Conservation (phyloP, 2,888 invertebrate species). For the Osmoderma eremita region DNA sequence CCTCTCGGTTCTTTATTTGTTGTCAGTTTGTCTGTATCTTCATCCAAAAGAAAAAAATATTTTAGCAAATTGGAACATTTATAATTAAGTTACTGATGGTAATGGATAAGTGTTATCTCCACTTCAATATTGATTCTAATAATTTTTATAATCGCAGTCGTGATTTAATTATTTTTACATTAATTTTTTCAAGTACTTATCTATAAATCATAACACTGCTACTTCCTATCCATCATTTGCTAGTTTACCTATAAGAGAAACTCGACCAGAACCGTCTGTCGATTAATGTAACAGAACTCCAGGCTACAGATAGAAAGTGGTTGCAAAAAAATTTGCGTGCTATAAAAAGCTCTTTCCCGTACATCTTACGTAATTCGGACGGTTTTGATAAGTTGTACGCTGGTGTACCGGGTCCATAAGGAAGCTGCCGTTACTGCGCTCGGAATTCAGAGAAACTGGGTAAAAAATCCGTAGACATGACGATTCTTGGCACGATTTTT, state of each 20-base stretch:
- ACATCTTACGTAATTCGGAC: conserved; percentile 15
- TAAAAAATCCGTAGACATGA: conserved; percentile 22
- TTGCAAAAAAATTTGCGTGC: conserved; percentile 26
- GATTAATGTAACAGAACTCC: not conserved
- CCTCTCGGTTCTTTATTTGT: too few relatives aligned
- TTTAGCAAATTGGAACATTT: too few relatives aligned
- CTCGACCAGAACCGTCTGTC: not conserved
- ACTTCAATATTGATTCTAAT: too few relatives aligned
- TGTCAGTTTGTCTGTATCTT: too few relatives aligned
- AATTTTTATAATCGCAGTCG: too few relatives aligned
- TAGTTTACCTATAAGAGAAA: conserved; percentile 3
- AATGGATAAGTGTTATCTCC: too few relatives aligned
- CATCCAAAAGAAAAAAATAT: too few relatives aligned
- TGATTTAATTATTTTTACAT: too few relatives aligned
- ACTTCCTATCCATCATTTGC: too few relatives aligned
- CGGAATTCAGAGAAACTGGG: conserved; percentile 20
- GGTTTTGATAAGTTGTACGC: conserved; percentile 1
- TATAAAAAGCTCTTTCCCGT: conserved; percentile 31
- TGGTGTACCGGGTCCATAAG: not conserved
- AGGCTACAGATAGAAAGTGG: conserved; percentile 27
- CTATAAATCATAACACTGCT: too few relatives aligned
- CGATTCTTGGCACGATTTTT: conserved; percentile 22
- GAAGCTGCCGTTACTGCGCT: conserved; percentile 13
- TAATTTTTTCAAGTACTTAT: too few relatives aligned
- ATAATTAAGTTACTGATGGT: too few relatives aligned